These are phyloP conservation scores for Helobdella robusta DNA, from an alignment of 2,888 invertebrate species.

Conservation along the genomic window DNA sequence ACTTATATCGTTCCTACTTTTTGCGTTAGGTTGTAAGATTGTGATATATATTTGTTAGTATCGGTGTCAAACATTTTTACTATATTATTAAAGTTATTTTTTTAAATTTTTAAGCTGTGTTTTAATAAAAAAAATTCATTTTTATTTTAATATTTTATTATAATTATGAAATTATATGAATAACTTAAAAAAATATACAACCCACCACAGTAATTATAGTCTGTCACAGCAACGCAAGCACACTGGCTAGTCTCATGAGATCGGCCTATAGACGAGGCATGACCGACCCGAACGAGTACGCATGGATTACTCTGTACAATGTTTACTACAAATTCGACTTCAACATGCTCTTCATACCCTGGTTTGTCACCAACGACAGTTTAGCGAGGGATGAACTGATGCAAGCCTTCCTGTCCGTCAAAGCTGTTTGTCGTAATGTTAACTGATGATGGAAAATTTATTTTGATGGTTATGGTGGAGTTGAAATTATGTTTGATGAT, in stretches of 20 bases:
- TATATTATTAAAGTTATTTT: too few species aligned
- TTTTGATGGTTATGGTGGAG: background rate
- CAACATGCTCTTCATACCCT: constrained; percentile 22
- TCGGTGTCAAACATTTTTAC: too few species aligned
- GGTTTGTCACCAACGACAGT: background rate
- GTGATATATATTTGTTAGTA: too few species aligned
- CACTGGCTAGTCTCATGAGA: background rate
- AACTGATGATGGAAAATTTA: too few species aligned
- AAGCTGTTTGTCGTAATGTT: too few species aligned
- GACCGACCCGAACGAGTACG: constrained; percentile 15
- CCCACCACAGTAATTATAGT: constrained; percentile 13
- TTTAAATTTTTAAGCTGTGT: too few species aligned
- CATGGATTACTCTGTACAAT: constrained; percentile 18
- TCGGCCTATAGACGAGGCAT: constrained; percentile 5
- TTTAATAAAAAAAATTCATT: too few species aligned
- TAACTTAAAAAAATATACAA: too few species aligned
- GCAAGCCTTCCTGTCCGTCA: constrained; percentile 5
- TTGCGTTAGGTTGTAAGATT: too few species aligned
- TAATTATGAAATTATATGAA: too few species aligned
- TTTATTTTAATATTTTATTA: too few species aligned
- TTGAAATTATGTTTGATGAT: background rate
- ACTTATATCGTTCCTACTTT: too few species aligned
- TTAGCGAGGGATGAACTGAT: background rate
- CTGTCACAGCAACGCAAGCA: constrained; percentile 15
- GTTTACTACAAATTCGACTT: constrained; percentile 13